A percentile compares a stretch with the other conserved stretches of the same genome.
These are phyloP conservation scores for Phlogophora meticulosa DNA, from an alignment of 2,888 invertebrate genomes.

Conservation along the genomic window DNA sequence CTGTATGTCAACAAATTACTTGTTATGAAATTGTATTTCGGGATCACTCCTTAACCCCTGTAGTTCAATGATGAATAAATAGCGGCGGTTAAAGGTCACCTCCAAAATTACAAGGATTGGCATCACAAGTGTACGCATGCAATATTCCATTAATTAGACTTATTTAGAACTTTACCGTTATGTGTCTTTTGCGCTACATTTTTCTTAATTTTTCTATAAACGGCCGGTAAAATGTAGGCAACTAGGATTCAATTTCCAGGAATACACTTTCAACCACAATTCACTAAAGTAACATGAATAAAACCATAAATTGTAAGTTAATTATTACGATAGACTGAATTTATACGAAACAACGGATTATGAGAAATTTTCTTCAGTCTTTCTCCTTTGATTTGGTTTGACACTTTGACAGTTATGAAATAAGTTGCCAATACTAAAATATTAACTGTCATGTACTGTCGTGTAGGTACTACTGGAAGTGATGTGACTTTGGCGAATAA, in stretches of 20 bases:
- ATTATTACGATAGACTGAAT: slow-evolving; percentile 23
- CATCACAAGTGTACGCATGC: slow-evolving; percentile 20
- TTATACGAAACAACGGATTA: slow-evolving; percentile 17
- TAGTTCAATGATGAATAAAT: slow-evolving; percentile 18
- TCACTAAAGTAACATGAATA: slow-evolving; percentile 21
- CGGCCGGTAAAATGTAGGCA: background rate
- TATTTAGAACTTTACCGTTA: slow-evolving; percentile 67
- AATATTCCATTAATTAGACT: slow-evolving; percentile 27
- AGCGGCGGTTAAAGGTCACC: slow-evolving; percentile 47
- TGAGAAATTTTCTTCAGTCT: slow-evolving; percentile 5
- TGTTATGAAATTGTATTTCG: slow-evolving; percentile 55
- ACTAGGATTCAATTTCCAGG: background rate
- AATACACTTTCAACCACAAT: slow-evolving; percentile 25
- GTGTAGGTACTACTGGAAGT: no score
- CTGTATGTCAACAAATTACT: slow-evolving; percentile 63
- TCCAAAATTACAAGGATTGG: slow-evolving; percentile 32
- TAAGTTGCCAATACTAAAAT: slow-evolving; percentile 29
- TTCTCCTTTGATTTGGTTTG: slow-evolving; percentile 8
- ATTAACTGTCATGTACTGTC: slow-evolving; percentile 5
- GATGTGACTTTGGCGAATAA: background rate
- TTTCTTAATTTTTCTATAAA: slow-evolving; percentile 32
- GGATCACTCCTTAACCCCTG: slow-evolving; percentile 15
- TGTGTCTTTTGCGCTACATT: slow-evolving; percentile 55
- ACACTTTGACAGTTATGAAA: slow-evolving; percentile 15
- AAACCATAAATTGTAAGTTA: slow-evolving; percentile 10